Evolutionary conservation across 2,113 vertebrate species (phyloP).

Genomic region (Ictidomys tridecemlineatus): DNA sequence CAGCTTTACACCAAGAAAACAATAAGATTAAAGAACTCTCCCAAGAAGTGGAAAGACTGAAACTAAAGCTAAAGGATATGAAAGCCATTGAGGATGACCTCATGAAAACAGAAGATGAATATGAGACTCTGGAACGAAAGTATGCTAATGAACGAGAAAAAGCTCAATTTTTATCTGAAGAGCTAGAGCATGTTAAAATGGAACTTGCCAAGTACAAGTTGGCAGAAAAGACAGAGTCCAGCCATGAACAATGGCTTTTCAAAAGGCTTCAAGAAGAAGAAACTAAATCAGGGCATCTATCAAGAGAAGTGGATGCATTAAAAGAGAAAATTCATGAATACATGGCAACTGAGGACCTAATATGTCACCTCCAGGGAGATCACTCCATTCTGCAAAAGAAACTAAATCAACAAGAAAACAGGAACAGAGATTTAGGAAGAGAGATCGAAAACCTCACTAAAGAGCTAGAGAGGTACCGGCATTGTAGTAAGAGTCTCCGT

Average conservation of each 20-base stretch:
- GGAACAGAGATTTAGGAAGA: conserved; percentile 95
- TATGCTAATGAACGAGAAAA: conserved; percentile 93
- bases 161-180: conserved; percentile 92
- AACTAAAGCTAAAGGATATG: conserved; percentile 95
- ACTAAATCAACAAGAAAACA: conserved; percentile 95
- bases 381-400: conserved; percentile 94
- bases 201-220: conserved; percentile 95
- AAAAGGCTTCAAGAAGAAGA: conserved; percentile 96
- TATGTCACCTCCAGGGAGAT: conserved; percentile 94
- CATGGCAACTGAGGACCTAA: conserved; percentile 94
- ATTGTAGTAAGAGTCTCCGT: conserved; percentile 95
- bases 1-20: conserved; percentile 94
- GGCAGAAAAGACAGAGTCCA: conserved; percentile 95
- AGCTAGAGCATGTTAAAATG: conserved; percentile 93
- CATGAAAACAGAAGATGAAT: conserved; percentile 95
- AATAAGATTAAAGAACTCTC: conserved; percentile 98
- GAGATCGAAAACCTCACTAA: conserved; percentile 96
- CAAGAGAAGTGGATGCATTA: conserved; percentile 94
- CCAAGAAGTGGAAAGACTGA: conserved; percentile 95
- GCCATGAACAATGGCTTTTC: conserved; percentile 94
- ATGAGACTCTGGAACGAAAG: conserved; percentile 94
- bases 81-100: conserved; percentile 95
- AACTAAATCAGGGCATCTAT: conserved; percentile 95
- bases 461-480: conserved; percentile 95
- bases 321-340: conserved; percentile 98